phyloP scores from a whole-genome alignment of 2,888 invertebrate genomes.

The Theretra japonica region DNA sequence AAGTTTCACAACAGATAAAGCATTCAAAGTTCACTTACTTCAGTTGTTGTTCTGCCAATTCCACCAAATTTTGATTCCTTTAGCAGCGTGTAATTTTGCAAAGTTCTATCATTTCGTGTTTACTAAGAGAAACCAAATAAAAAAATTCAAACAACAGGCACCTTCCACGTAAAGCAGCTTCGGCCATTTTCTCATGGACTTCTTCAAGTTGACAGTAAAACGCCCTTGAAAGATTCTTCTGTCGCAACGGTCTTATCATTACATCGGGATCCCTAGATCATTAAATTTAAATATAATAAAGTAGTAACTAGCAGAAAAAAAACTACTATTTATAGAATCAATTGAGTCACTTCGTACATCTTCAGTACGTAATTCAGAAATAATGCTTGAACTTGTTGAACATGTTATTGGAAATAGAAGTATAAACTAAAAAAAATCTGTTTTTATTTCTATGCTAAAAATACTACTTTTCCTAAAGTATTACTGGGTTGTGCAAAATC shows the following conservation, averaged over 20 bases:
- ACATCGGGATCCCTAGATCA: slow-evolving; percentile 66
- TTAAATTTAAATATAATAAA: slow-evolving; percentile 25
- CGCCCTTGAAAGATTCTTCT: slow-evolving; percentile 84
- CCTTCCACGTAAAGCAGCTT: slow-evolving; percentile 84
- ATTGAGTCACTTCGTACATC: no score
- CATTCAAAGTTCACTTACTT: slow-evolving; percentile 61
- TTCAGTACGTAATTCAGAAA: no score
- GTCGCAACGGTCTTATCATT: slow-evolving; percentile 85
- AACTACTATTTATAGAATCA: no score
- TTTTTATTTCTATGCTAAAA: no score
- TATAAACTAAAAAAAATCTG: no score
- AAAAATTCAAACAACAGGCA: slow-evolving; percentile 46
- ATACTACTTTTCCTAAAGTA: no score
- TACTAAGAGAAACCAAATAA: not conserved
- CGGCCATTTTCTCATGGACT: slow-evolving; percentile 85
- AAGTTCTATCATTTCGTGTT: not conserved
- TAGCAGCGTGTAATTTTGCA: slow-evolving; percentile 59
- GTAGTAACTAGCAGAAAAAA: not conserved
- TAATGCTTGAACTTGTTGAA: no score
- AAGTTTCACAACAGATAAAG: not conserved
- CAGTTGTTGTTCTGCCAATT: slow-evolving; percentile 60
- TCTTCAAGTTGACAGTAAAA: slow-evolving; percentile 83
- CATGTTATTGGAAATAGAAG: no score
- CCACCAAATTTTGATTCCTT: slow-evolving; percentile 72
- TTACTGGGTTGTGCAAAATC: no score